Conservation (phyloP, 2,797 vertebrate genomes). For the Manis javanica region DNA sequence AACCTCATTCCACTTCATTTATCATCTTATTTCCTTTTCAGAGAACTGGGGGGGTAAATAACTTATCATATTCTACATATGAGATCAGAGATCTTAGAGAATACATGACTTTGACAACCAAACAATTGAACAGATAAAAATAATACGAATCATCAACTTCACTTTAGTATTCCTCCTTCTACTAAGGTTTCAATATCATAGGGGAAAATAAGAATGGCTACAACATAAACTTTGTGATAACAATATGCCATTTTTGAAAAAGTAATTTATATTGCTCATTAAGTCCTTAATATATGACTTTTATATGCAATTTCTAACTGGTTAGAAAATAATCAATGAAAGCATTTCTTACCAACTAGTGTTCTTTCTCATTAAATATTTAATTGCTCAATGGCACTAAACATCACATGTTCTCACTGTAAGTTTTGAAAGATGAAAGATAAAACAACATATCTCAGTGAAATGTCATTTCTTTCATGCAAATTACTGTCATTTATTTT, state of each 20-base stretch:
- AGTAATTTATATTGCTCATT: slow-evolving; percentile 55
- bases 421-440: neutral
- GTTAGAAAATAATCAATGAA: slow-evolving; percentile 60
- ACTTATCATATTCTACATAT: neutral
- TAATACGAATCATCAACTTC: neutral
- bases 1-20: neutral
- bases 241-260: slow-evolving; percentile 28
- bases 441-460: neutral
- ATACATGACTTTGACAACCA: neutral
- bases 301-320: slow-evolving; percentile 57
- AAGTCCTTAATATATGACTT: slow-evolving; percentile 61
- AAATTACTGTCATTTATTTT: slow-evolving; percentile 9
- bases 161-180: neutral
- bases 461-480: neutral
- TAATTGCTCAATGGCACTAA: slow-evolving; percentile 51
- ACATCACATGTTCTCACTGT: neutral
- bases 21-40: neutral
- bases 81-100: neutral
- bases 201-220: neutral
- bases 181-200: neutral
- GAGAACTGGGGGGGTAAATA: neutral
- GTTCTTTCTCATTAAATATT: slow-evolving; percentile 65
- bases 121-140: neutral
- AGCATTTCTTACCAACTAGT: slow-evolving; percentile 59
- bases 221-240: slow-evolving; percentile 49